Evolutionary conservation across 2,113 vertebrate genomes (phyloP).

Genomic region (Hippocampus comes): DNA sequence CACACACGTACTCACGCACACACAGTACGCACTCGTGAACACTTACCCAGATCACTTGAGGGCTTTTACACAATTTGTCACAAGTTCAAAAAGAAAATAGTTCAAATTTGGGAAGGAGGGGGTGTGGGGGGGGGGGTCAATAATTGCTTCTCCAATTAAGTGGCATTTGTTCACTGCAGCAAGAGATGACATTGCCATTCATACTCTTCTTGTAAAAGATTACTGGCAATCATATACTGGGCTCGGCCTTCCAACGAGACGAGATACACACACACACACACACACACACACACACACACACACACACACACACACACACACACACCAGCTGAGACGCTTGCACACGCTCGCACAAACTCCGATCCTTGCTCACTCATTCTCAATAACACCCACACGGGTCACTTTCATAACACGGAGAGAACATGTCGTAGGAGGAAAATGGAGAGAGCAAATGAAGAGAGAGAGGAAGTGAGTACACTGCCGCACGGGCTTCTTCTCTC

Average conservation of each 20-base stretch:
- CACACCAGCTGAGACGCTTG: slow-evolving; percentile 22
- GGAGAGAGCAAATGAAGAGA: slow-evolving; percentile 44
- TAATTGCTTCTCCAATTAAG: slow-evolving; percentile 10
- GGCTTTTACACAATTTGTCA: slow-evolving; percentile 27
- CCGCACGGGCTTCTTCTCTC: slow-evolving; percentile 56
- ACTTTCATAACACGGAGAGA: slow-evolving; percentile 72
- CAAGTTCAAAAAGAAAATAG: slow-evolving; percentile 22
- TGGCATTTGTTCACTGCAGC: background rate
- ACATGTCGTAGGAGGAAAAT: slow-evolving; percentile 70
- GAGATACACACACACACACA: background rate
- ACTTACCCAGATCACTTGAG: slow-evolving; percentile 20
- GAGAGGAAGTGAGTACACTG: slow-evolving; percentile 60
- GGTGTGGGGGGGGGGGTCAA: slow-evolving; percentile 5
- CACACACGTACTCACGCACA: slow-evolving; percentile 7
- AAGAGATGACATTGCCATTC: slow-evolving; percentile 25
- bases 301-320: background rate
- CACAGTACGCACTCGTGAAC: slow-evolving; percentile 11
- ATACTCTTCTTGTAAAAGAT: slow-evolving; percentile 38
- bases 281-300: background rate
- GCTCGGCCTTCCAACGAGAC: slow-evolving; percentile 21
- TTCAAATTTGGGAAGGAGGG: slow-evolving; percentile 2
- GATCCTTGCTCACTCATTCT: slow-evolving; percentile 62
- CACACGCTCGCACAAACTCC: slow-evolving; percentile 32
- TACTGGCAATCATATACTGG: slow-evolving; percentile 49
- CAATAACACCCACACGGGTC: slow-evolving; percentile 73